These are phyloP conservation scores for Drosophila nannoptera DNA, from an alignment of 1,140 invertebrate genomes.

Conservation along the genomic window DNA sequence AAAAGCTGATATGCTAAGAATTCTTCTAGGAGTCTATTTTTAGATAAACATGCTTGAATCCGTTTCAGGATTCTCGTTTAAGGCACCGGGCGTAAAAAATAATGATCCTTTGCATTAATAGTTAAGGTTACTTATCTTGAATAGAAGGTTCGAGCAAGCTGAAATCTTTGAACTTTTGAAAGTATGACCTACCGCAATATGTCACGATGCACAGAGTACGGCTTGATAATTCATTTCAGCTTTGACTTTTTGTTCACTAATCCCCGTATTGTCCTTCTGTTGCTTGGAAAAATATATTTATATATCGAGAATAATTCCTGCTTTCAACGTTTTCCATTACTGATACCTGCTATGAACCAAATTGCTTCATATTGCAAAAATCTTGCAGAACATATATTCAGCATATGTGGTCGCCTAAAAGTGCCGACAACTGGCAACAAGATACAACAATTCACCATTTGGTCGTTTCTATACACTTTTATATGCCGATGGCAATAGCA, in stretches of 20 bases:
- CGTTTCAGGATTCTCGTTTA: slow-evolving; percentile 5
- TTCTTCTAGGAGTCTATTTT: slow-evolving; percentile 32
- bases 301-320: too few relatives aligned
- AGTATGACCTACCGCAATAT: slow-evolving; percentile 27
- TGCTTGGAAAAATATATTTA: too few relatives aligned
- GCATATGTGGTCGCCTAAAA: neutral
- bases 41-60: neutral
- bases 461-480: slow-evolving; percentile 1
- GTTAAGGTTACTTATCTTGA: too few relatives aligned
- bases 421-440: neutral
- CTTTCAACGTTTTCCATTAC: too few relatives aligned
- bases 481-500: neutral
- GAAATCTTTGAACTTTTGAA: neutral
- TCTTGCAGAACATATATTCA: slow-evolving; percentile 4
- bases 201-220: neutral
- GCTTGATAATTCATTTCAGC: too few relatives aligned
- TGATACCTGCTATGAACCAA: neutral
- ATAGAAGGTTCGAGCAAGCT: neutral
- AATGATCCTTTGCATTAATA: neutral
- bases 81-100: neutral
- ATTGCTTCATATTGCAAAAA: slow-evolving; percentile 1
- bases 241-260: too few relatives aligned
- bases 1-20: slow-evolving; percentile 37
- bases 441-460: slow-evolving; percentile 3
- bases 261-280: too few relatives aligned